Evolutionary conservation across 2,888 invertebrate genomes (phyloP), one percentile per base, ranked within the genome.

Genomic region (Notodonta dromedarius): DNA sequence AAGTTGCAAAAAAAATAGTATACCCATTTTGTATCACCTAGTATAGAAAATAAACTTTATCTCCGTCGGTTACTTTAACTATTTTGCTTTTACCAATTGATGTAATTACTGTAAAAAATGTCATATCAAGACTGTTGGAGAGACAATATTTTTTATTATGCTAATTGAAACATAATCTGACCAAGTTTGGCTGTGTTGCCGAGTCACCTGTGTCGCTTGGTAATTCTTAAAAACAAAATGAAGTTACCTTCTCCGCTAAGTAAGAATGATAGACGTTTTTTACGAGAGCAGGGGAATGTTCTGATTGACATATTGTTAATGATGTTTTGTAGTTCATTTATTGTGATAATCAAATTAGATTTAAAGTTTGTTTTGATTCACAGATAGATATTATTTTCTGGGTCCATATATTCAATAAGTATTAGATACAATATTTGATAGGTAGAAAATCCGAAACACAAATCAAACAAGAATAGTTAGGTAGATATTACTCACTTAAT

Each of bases 231-330:
- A 82, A 83, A 83, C 79, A 80, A 79, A 84, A 80, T 85, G 82
- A 78, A 71, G 78, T 72, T 76, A 81, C 74, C 80, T 82, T 87
- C 78, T 85, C 80, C 69, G 53, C 71, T 86, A 87, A 88, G 85
- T 82, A 88, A 88, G 88, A 90, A 82, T 85, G 86, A 90, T 87
- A 80, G 87, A 85, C 82, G 76, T 85, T 84, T 83, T 24, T 78
- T 70, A 76, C 64, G 72, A 72, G 67, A 77, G 69, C 67, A 70
- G 76, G 75, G 73, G 77, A 80, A 76, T 76, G 65, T 62, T 74
- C 70, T 82, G 84, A 86, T 83, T 85, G 84, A 77, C 84, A 77
- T 57, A 70, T 62, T 70, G 65, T 73, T 73, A 75, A 79, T 75
- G 73, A 64, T 70, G 70, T 65, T 71, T 70, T 51, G 56, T 65